phyloP scores from a whole-genome alignment of 2,888 invertebrate species.

The Tanaodytes sp. region DNA sequence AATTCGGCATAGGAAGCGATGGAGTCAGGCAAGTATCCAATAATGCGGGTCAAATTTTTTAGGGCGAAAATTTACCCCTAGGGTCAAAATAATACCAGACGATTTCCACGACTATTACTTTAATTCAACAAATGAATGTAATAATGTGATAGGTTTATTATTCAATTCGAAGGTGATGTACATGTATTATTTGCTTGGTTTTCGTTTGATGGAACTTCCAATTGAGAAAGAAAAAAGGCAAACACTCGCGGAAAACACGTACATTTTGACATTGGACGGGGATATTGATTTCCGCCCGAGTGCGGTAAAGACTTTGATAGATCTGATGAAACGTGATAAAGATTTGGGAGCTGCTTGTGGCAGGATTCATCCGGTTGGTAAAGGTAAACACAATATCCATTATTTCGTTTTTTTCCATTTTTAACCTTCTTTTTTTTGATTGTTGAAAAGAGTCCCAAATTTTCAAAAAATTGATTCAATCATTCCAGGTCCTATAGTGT shows the following conservation, averaged over 20 bases:
- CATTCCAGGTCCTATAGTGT: constrained; percentile 82
- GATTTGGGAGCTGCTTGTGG: constrained; percentile 90
- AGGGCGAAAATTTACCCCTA: no score
- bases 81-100: no score
- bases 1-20: constrained; percentile 91
- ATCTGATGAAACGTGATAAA: constrained; percentile 89
- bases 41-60: no score
- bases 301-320: constrained; percentile 85
- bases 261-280: constrained; percentile 87
- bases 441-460: no score
- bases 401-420: background rate
- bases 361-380: constrained; percentile 89
- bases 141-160: background rate
- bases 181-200: constrained; percentile 92
- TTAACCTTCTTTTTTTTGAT: no score
- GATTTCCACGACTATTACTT: no score
- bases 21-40: constrained; percentile 85
- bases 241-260: constrained; percentile 86
- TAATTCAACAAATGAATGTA: no score
- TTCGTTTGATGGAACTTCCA: constrained; percentile 82
- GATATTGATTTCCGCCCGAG: constrained; percentile 90
- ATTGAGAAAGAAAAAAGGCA: constrained; percentile 78
- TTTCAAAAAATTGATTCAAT: no score
- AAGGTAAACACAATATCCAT: constrained; percentile 60
- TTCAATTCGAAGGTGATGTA: constrained; percentile 89